Percentiles rank a stretch among this genome's conserved stretches.
Evolutionary conservation across 2,888 invertebrate genomes (phyloP).

Genomic region (Anorthoa munda): DNA sequence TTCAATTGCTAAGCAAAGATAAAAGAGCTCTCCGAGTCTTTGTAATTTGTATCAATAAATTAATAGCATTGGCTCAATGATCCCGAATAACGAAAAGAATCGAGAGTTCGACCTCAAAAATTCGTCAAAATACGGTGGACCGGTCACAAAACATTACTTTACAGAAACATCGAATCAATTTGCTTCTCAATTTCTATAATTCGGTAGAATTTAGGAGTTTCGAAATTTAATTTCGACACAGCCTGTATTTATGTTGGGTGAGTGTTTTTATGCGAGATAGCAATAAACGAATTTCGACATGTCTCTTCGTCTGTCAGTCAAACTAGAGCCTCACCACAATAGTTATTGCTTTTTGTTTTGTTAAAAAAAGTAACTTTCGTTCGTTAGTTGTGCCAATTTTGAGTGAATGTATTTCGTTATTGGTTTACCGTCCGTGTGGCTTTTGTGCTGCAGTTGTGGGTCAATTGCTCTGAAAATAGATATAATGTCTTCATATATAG

Average conservation of each 20-base stretch:
- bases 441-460: neutral
- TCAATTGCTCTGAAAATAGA: neutral
- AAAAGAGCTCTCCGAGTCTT: slow-evolving; percentile 42
- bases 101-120: slow-evolving; percentile 24
- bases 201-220: slow-evolving; percentile 30
- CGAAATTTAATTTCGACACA: slow-evolving; percentile 30
- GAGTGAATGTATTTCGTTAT: slow-evolving; percentile 29
- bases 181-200: slow-evolving; percentile 56
- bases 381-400: slow-evolving; percentile 48
- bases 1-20: slow-evolving; percentile 57
- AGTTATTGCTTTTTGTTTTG: slow-evolving; percentile 26
- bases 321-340: slow-evolving; percentile 36
- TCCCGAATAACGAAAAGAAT: slow-evolving; percentile 23
- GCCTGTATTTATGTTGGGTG: neutral
- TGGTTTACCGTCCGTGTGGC: neutral
- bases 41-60: slow-evolving; percentile 60
- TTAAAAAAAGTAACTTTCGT: slow-evolving; percentile 6
- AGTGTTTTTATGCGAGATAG: too few species aligned
- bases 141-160: slow-evolving; percentile 55
- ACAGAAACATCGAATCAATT: slow-evolving; percentile 54
- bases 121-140: slow-evolving; percentile 33
- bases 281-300: neutral
- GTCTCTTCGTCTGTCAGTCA: slow-evolving; percentile 30
- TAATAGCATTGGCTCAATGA: slow-evolving; percentile 53
- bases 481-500: neutral